Evolutionary conservation across 2,888 invertebrate genomes (phyloP), one percentile per base, ranked within the genome.

Genomic region (Rhagonycha lutea): DNA sequence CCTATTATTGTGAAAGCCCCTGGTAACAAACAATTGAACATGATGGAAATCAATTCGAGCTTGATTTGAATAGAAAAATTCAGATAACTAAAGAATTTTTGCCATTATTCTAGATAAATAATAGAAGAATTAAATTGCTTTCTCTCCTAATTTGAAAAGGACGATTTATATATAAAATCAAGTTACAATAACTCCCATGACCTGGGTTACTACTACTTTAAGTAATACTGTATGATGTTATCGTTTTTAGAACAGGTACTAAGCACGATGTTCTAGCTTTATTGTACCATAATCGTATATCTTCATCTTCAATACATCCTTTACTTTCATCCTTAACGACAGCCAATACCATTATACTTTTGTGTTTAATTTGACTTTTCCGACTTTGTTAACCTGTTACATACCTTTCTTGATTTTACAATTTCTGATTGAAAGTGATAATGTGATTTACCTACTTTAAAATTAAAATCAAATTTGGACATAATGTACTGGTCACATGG

Each of bases 201-300:
- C 82, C 81, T 79, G 78, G 77, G 79, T 79, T 79, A 79, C 81
- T 80, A 79, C 79, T 80, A 79, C 79, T 81, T 82, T 80, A 82
- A 82, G 82, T 82, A 82, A 82, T 81, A 79, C 80, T 79, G 78
- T 78, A 77, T 77, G 82, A 82, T 82, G 80, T 80, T 82, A 82
- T 82, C 82, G 79, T 69, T 73, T 61, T 70, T 76, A 78, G 79
- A 80, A 81, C 81, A 81, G 81, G 81, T 81, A 81, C 80, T 74
- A 77, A 80, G 81, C 82, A 82, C 82, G 82, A 82, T 82, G 80
- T 81, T 81, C 81, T 77, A 77, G 78, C 81, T 81, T 82, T 82
- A 78, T 81, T 80, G 73, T 74, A 76, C 82, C 80, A 80, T 82
- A 82, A 82, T 80, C 82, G 82, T 82, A 82, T 82, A 82, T 82